Conservation (phyloP, 2,888 invertebrate genomes). For the Euclidia mi region DNA sequence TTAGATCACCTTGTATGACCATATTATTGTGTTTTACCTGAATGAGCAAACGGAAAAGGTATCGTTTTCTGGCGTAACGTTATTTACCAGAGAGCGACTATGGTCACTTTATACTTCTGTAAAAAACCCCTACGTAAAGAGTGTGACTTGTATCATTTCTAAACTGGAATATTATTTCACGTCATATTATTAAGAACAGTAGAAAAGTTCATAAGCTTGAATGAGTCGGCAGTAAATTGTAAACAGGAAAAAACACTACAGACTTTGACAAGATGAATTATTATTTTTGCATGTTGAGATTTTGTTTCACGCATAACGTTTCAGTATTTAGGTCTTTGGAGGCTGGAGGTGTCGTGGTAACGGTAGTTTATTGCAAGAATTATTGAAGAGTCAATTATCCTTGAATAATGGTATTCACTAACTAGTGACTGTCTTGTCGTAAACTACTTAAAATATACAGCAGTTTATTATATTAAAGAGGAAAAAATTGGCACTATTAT, state of each 20-base stretch:
- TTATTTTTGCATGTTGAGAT: conserved; percentile 5
- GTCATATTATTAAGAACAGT: conserved; percentile 2
- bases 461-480: no score
- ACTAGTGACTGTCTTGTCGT: no score
- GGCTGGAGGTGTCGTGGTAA: not conserved
- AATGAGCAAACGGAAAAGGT: no score
- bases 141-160: no score
- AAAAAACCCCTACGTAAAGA: no score
- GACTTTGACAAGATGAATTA: conserved; percentile 17
- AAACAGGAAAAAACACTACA: conserved; percentile 10
- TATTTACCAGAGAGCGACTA: no score
- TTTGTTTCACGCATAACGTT: conserved; percentile 6
- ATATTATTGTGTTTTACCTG: no score
- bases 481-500: no score
- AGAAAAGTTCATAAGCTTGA: conserved; percentile 23
- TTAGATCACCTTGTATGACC: no score
- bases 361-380: not conserved
- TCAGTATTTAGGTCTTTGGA: conserved; percentile 4
- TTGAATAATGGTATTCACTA: not conserved
- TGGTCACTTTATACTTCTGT: no score
- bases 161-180: not conserved
- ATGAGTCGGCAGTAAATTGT: conserved; percentile 31
- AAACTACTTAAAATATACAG: no score
- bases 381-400: not conserved
- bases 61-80: no score